Conservation (phyloP, 1,140 invertebrate genomes). For the Zaprionus inermis region DNA sequence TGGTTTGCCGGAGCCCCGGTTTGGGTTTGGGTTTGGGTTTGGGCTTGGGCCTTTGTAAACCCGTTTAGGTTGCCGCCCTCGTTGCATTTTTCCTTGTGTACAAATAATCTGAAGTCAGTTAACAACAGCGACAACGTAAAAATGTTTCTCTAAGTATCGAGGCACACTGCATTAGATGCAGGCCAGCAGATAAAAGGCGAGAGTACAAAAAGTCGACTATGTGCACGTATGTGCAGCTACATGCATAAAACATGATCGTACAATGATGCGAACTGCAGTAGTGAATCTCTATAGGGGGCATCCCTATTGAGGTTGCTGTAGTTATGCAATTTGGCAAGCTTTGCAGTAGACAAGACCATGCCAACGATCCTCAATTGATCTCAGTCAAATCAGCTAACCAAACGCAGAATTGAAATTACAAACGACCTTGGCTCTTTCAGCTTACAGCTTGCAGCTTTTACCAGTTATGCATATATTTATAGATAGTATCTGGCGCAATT, state of each 20-base stretch:
- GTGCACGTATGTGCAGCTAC: conserved; percentile 49
- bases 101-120: conserved; percentile 65
- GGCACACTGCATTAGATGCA: conserved; percentile 67
- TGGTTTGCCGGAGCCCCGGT: conserved; percentile 8
- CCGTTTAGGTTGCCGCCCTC: conserved; percentile 73
- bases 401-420: background rate
- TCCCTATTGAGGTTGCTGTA: background rate
- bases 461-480: conserved; percentile 12
- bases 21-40: conserved; percentile 10
- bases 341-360: background rate
- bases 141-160: conserved; percentile 64
- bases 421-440: conserved; percentile 1
- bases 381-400: background rate
- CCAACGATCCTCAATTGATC: background rate
- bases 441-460: background rate
- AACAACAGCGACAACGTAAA: conserved; percentile 63
- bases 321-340: background rate
- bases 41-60: conserved; percentile 55
- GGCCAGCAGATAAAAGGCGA: conserved; percentile 67
- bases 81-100: conserved; percentile 55
- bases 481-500: background rate
- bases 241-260: conserved; percentile 63
- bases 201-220: conserved; percentile 45
- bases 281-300: background rate
- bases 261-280: conserved; percentile 36